Base-by-base conservation (phyloP, 2,888 invertebrate species). In the Eristalis tenax region DNA sequence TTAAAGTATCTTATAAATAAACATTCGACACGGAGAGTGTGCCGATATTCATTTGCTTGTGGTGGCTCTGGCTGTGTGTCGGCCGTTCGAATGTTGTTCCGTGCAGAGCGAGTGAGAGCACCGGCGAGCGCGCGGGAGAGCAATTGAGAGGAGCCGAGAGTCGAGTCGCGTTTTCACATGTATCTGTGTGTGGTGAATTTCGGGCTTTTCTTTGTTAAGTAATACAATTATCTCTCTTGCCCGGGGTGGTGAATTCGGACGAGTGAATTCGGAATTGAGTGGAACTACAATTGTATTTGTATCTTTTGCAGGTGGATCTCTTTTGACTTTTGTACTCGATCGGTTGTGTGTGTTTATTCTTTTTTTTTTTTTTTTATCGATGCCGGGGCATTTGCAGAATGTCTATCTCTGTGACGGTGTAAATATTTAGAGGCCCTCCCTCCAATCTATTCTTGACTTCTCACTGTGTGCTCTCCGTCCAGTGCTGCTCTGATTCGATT, bases 1-100 rank as follows among this genome's bases (percentile, higher is more conserved):
- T n/a, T 63, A 57, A 68, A 81, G 40, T 63, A 69, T 77, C 18
- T 69, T 75, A 81, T 76, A 81, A 85, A 85, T 78, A 81, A 61
- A 81, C 38, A 78, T 18, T 64, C 15, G 4, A 69, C 50, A 18
- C 50, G 18, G 13, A 59, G 59, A 2, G 15, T 26, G 13, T 38
- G 38, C 35, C 56, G 22, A 43, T n/a, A 28, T 23, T 13, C 38
- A 15, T 75, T 78, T 69, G 32, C 61, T 4, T 11, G 18, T 18
- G 32, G 2, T 13, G 32, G 4, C n/a, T 28, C 5, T 68, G 26
- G 15, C n/a, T n/a, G n/a, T n/a, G n/a, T n/a, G n/a, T n/a, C n/a
- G 43, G 26, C 23, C 32, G 32, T 10, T 38, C n/a, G n/a, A 40
- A 71, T 32, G 38, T 59, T 22, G 70, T n/a, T 40, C 71, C 65